phyloP scores from a whole-genome alignment of 2,113 vertebrate species.

The Lepus americanus region DNA sequence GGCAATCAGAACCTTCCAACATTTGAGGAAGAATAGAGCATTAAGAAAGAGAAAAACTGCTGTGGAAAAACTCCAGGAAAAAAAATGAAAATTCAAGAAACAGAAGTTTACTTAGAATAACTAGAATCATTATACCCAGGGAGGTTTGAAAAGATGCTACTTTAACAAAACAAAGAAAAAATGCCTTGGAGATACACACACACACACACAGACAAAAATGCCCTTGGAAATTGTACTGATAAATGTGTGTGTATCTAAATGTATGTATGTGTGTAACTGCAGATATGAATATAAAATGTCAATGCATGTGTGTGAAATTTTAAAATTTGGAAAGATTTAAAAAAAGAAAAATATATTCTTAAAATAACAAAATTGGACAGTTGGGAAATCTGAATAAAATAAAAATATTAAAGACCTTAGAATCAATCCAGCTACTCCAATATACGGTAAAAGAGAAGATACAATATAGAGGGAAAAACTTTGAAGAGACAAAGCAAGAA shows the following conservation, averaged over 20 bases:
- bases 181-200: background rate
- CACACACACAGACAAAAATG: background rate
- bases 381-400: slow-evolving; percentile 9
- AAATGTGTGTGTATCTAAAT: background rate
- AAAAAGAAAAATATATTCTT: background rate
- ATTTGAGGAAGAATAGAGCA: background rate
- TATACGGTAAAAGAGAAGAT: background rate
- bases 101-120: background rate
- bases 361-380: background rate
- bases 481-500: background rate
- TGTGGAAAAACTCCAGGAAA: background rate
- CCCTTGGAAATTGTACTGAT: background rate
- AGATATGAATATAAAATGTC: background rate
- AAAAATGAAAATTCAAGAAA: background rate
- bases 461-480: background rate
- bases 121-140: background rate
- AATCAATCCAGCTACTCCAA: background rate
- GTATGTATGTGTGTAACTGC: background rate
- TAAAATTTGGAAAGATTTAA: background rate
- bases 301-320: background rate
- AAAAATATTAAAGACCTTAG: slow-evolving; percentile 1
- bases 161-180: slow-evolving; percentile 16
- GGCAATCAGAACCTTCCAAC: background rate
- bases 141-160: background rate
- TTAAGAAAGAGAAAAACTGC: background rate